Percentiles rank a stretch among this genome's conserved stretches.
phyloP scores from a whole-genome alignment of 1,140 invertebrate species.

The Aphaenogaster ashmeadi region DNA sequence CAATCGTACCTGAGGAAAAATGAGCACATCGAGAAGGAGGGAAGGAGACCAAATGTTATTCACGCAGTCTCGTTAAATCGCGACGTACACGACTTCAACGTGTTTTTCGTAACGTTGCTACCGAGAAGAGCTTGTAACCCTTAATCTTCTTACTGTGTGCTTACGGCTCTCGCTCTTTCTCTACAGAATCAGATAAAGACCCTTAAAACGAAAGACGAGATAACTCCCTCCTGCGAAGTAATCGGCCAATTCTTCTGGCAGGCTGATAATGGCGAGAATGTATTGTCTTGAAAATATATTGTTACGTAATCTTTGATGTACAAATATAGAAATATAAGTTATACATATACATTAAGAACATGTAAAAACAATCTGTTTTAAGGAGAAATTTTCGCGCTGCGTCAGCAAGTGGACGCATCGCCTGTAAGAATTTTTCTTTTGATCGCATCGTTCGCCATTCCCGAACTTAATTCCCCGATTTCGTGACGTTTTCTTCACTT shows the following conservation, averaged over 20 bases:
- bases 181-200: background rate
- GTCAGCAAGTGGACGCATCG: background rate
- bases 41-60: constrained; percentile 4
- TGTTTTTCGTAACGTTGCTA: constrained; percentile 12
- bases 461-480: constrained; percentile 65
- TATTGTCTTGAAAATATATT: background rate
- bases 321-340: background rate
- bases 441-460: constrained; percentile 26
- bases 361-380: background rate
- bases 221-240: background rate
- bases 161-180: background rate
- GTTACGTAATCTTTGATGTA: background rate
- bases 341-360: background rate
- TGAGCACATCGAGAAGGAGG: background rate
- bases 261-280: background rate
- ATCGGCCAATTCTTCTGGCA: background rate
- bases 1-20: constrained; percentile 16
- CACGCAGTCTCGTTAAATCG: constrained; percentile 33
- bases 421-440: constrained; percentile 17
- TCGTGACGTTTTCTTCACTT: constrained; percentile 37
- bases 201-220: background rate
- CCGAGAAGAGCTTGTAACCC: background rate
- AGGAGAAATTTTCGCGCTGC: background rate
- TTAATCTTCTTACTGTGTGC: constrained; percentile 6
- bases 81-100: background rate